Evolutionary conservation across 2,888 invertebrate genomes (phyloP).

Genomic region (Stenolophus ochropezus): DNA sequence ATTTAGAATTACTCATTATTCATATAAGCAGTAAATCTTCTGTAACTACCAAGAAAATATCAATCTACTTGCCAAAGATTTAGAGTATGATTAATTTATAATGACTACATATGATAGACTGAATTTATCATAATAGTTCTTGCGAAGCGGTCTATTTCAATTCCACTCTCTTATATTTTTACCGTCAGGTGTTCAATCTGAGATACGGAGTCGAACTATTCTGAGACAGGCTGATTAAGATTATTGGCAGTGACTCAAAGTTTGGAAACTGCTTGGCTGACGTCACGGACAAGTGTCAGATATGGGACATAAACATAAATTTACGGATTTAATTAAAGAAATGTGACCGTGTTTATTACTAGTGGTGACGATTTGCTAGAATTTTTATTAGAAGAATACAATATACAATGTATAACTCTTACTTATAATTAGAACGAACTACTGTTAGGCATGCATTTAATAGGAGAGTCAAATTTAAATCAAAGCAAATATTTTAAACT

Average conservation of each 20-base stretch:
- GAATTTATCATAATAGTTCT: background rate
- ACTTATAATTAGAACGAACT: too few relatives aligned
- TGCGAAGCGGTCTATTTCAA: background rate
- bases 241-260: constrained; percentile 47
- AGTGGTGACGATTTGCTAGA: too few relatives aligned
- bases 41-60: background rate
- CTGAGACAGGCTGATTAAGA: constrained; percentile 51
- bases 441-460: too few relatives aligned
- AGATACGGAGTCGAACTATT: background rate
- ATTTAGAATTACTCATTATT: background rate
- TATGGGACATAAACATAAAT: constrained; percentile 43
- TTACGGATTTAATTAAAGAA: constrained; percentile 40
- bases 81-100: background rate
- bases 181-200: constrained; percentile 37
- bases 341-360: background rate
- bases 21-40: background rate
- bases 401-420: too few relatives aligned
- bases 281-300: constrained; percentile 17
- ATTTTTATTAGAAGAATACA: too few relatives aligned
- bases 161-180: constrained; percentile 12
- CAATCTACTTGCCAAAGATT: background rate
- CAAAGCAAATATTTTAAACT: too few relatives aligned
- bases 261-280: constrained; percentile 28
- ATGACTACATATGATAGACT: background rate
- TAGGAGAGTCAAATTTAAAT: too few relatives aligned